Percentiles rank a stretch among this genome's conserved stretches.
These are phyloP conservation scores for Ceratosolen solmsi DNA, from an alignment of 1,140 invertebrate genomes.

Conservation along the genomic window DNA sequence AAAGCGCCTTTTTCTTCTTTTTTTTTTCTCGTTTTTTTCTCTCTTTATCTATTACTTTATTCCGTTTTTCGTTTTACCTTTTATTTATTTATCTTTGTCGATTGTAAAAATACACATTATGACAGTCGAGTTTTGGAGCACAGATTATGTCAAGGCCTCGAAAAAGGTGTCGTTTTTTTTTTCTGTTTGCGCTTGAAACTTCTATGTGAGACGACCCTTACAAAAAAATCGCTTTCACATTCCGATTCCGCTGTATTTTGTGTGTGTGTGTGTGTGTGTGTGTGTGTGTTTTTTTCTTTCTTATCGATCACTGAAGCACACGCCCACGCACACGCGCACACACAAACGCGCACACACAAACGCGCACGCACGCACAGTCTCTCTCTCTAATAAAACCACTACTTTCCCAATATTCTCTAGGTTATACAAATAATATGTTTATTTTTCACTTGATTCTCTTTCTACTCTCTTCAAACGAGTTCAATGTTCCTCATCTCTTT, in stretches of 20 bases:
- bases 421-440: constrained; percentile 73
- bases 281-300: no score
- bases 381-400: constrained; percentile 64
- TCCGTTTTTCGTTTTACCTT: constrained; percentile 11
- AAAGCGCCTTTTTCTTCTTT: background rate
- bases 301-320: no score
- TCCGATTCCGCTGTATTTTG: constrained; percentile 4
- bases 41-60: background rate
- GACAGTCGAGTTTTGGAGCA: constrained; percentile 25
- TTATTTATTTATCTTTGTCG: constrained; percentile 15
- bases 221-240: constrained; percentile 40
- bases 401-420: constrained; percentile 68
- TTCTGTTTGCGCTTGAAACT: constrained; percentile 43
- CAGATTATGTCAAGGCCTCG: constrained; percentile 11
- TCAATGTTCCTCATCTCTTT: constrained; percentile 30
- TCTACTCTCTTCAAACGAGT: constrained; percentile 37
- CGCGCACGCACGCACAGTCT: constrained; percentile 6
- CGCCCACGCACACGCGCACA: no score
- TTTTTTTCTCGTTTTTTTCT: no score
- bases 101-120: constrained; percentile 46
- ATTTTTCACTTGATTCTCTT: constrained; percentile 45
- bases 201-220: constrained; percentile 36
- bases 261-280: no score
- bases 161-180: constrained; percentile 24
- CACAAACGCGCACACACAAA: no score